Evolutionary conservation across 2,888 invertebrate genomes (phyloP).

Genomic region (Pammene aurita): DNA sequence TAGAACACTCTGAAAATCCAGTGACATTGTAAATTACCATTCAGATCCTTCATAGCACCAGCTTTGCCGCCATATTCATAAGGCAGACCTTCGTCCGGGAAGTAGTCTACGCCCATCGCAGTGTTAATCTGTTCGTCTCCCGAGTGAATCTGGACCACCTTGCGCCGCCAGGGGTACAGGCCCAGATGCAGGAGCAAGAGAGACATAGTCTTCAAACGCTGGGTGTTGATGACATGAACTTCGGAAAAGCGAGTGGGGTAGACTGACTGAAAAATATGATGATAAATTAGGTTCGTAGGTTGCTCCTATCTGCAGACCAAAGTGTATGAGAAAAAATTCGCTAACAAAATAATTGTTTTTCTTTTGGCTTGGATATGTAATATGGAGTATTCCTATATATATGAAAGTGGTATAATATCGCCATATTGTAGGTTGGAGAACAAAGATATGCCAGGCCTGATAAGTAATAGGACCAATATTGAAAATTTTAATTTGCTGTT

Average conservation of each 20-base stretch:
- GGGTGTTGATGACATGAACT: slow-evolving; percentile 91
- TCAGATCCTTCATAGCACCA: slow-evolving; percentile 88
- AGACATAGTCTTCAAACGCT: slow-evolving; percentile 87
- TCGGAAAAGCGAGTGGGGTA: slow-evolving; percentile 92
- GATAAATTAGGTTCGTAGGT: not conserved
- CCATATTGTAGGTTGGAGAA: no score
- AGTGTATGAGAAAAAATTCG: no score
- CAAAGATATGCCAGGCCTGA: no score
- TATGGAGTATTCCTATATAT: no score
- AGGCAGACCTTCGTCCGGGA: slow-evolving; percentile 89
- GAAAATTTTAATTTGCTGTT: no score
- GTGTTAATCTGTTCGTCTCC: slow-evolving; percentile 65
- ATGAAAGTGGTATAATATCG: no score
- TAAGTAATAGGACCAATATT: no score
- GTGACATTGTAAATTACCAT: slow-evolving; percentile 71
- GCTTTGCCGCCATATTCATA: slow-evolving; percentile 92
- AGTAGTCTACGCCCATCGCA: slow-evolving; percentile 81
- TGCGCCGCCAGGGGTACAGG: slow-evolving; percentile 74
- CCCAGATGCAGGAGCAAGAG: slow-evolving; percentile 81
- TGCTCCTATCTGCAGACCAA: no score
- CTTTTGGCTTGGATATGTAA: no score
- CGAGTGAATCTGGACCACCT: slow-evolving; percentile 66
- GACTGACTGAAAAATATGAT: slow-evolving; percentile 83
- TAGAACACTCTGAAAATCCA: no score
- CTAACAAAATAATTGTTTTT: no score